Evolutionary conservation across 1,140 invertebrate genomes (phyloP).

Genomic region (Belonocnema kinseyi): DNA sequence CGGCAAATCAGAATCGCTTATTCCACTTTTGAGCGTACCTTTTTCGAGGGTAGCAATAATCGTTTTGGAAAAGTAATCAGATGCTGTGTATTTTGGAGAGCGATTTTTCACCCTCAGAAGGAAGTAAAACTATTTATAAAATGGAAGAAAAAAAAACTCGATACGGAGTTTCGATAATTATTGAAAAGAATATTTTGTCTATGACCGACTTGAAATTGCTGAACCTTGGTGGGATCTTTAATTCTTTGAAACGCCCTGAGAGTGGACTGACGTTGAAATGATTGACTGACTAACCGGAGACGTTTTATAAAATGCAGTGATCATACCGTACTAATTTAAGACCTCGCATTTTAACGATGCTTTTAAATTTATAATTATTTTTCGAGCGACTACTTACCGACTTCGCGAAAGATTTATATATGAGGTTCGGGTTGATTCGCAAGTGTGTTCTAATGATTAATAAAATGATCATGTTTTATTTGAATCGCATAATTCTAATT

Average conservation of each 20-base stretch:
- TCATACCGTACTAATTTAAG: neutral
- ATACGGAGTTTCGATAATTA: slow-evolving; percentile 1
- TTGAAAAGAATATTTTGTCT: slow-evolving; percentile 21
- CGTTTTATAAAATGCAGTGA: slow-evolving; percentile 3
- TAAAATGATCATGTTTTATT: neutral
- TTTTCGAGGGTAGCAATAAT: neutral
- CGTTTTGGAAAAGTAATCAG: too few relatives aligned
- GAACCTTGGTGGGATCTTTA: slow-evolving; percentile 4
- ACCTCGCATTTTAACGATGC: slow-evolving; percentile 8
- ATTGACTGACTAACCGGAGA: neutral
- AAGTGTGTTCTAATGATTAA: neutral
- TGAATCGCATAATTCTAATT: neutral
- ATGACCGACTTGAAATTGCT: slow-evolving; percentile 15
- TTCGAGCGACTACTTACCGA: neutral
- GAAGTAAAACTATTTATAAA: neutral
- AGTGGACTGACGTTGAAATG: slow-evolving; percentile 18
- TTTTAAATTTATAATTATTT: neutral
- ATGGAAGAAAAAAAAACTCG: neutral
- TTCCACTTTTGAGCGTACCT: slow-evolving; percentile 19
- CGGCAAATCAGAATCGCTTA: slow-evolving; percentile 9
- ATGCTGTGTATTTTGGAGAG: too few relatives aligned
- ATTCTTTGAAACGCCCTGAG: slow-evolving; percentile 2
- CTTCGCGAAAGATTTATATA: neutral
- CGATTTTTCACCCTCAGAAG: neutral
- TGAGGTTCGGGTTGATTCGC: neutral